phyloP scores from a whole-genome alignment of 1,140 invertebrate species.

The Drosophila funebris region DNA sequence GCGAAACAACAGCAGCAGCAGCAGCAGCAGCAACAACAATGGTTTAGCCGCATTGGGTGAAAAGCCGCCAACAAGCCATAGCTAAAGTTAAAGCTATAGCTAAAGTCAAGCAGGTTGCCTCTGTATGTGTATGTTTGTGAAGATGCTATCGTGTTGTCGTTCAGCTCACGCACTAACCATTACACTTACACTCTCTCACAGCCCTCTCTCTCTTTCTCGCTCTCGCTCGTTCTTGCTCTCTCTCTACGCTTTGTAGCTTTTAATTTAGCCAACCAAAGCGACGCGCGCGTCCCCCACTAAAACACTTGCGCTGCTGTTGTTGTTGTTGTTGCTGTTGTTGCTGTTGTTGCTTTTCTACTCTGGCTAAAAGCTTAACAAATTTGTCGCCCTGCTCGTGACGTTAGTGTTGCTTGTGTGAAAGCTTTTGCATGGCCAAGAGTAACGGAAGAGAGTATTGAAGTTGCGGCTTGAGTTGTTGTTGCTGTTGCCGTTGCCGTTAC shows the following conservation, averaged over 20 bases:
- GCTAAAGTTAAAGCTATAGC: conserved; percentile 7
- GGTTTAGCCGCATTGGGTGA: conserved; percentile 44
- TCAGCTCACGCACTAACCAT: conserved; percentile 50
- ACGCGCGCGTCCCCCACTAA: conserved; percentile 19
- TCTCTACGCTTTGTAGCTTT: conserved; percentile 16
- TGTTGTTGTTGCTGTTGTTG: conserved; percentile 12
- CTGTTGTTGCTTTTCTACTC: not conserved
- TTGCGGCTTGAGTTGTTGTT: not conserved
- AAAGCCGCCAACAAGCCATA: conserved; percentile 49
- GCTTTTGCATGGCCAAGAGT: too few relatives aligned
- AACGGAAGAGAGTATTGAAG: conserved; percentile 10
- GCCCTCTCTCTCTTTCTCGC: conserved; percentile 3
- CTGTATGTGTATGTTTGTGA: conserved; percentile 20
- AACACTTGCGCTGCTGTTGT: conserved; percentile 35
- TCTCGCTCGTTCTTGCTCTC: not conserved
- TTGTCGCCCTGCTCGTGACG: not conserved
- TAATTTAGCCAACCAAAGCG: conserved; percentile 38
- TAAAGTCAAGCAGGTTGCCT: conserved; percentile 33
- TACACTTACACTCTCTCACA: conserved; percentile 30
- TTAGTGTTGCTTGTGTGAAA: not conserved
- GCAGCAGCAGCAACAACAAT: conserved; percentile 50
- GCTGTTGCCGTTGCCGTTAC: not conserved
- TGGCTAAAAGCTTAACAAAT: not conserved
- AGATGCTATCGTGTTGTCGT: conserved; percentile 50
- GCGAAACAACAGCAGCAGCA: conserved; percentile 51